A percentile compares a stretch with the other conserved stretches of the same genome.
Evolutionary conservation across 2,888 invertebrate species (phyloP).

Genomic region (Gnatocerus cornutus): DNA sequence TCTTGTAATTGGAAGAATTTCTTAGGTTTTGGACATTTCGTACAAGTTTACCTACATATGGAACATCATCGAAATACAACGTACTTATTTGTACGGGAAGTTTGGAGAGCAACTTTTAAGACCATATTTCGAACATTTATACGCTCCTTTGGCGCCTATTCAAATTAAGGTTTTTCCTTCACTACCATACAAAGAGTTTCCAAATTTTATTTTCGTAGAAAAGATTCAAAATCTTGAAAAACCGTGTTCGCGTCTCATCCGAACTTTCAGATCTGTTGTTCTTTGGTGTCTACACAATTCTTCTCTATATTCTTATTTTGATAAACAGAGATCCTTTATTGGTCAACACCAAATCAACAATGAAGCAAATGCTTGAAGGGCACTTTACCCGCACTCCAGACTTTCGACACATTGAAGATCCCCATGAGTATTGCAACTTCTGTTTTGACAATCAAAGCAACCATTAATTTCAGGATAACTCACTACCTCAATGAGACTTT

Average conservation of each 20-base stretch:
- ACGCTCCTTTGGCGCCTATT: conserved; percentile 33
- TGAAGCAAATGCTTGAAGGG: conserved; percentile 53
- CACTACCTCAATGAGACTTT: conserved; percentile 53
- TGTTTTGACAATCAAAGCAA: not conserved
- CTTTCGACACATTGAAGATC: not conserved
- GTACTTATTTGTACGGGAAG: conserved; percentile 51
- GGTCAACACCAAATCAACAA: conserved; percentile 52
- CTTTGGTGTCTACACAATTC: conserved; percentile 9
- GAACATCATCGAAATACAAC: conserved; percentile 52
- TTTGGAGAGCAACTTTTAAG: conserved; percentile 55
- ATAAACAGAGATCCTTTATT: conserved; percentile 55
- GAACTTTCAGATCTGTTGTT: conserved; percentile 4
- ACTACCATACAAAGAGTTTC: not conserved
- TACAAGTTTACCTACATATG: not conserved
- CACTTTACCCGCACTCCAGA: conserved; percentile 41
- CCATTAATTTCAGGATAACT: not conserved
- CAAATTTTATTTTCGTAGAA: not conserved
- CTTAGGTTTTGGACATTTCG: not conserved
- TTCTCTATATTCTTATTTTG: conserved; percentile 59
- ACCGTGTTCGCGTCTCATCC: not conserved
- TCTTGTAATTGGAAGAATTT: not conserved
- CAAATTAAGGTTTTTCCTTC: not conserved
- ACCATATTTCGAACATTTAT: conserved; percentile 56
- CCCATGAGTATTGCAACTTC: not conserved
- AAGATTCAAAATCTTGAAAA: not conserved